A percentile compares a stretch with the other conserved stretches of the same genome.
Conservation (phyloP, 2,888 invertebrate species). For the Sclerodermus sp. region DNA sequence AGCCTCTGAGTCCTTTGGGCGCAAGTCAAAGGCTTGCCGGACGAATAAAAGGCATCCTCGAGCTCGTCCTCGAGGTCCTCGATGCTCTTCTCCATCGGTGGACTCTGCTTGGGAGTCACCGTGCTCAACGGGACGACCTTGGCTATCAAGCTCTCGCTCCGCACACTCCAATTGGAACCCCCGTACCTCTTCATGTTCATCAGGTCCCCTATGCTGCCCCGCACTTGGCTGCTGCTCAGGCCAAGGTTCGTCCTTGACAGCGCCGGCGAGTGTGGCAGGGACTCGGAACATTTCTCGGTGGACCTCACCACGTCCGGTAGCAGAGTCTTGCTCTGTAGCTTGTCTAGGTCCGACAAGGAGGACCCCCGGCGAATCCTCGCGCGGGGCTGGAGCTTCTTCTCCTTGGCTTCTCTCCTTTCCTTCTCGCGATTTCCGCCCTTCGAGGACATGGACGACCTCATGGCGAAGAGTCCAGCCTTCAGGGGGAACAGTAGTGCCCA, state of each 20-base stretch:
- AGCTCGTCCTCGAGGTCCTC: slow-evolving; percentile 25
- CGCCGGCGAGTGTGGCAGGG: slow-evolving; percentile 62
- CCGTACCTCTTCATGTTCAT: slow-evolving; percentile 77
- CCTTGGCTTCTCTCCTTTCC: slow-evolving; percentile 26
- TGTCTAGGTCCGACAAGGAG: slow-evolving; percentile 74
- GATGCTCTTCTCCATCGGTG: slow-evolving; percentile 48
- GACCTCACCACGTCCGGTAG: slow-evolving; percentile 61
- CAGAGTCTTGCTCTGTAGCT: slow-evolving; percentile 54
- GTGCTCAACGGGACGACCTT: slow-evolving; percentile 74
- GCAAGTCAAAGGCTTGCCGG: slow-evolving; percentile 65
- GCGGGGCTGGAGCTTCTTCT: slow-evolving; percentile 26
- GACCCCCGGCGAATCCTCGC: slow-evolving; percentile 69
- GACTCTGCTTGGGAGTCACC: slow-evolving; percentile 65
- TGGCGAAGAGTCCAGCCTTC: slow-evolving; percentile 63
- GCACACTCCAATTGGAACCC: slow-evolving; percentile 70
- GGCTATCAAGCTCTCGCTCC: slow-evolving; percentile 73
- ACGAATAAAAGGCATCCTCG: slow-evolving; percentile 23
- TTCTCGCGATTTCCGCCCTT: slow-evolving; percentile 42
- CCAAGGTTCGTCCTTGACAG: slow-evolving; percentile 58
- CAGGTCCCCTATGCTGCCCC: slow-evolving; percentile 74
- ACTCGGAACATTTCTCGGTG: slow-evolving; percentile 56
- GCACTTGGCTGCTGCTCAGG: slow-evolving; percentile 39
- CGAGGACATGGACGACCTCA: slow-evolving; percentile 59
- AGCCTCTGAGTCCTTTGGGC: slow-evolving; percentile 71
- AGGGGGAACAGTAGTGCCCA: slow-evolving; percentile 65